phyloP scores from a whole-genome alignment of 2,797 vertebrate species.

The Phalanger gymnotis region DNA sequence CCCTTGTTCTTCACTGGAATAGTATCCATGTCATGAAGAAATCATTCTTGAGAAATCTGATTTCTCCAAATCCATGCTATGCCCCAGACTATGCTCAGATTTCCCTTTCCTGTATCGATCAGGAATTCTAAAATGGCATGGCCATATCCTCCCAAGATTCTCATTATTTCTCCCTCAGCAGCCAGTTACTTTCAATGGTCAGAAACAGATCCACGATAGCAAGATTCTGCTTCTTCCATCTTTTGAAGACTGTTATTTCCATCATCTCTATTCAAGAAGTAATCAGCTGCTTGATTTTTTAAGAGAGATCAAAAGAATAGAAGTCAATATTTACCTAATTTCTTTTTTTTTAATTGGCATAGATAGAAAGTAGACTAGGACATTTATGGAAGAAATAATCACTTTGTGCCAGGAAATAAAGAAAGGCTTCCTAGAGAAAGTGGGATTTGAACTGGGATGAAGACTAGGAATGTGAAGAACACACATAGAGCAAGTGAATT shows the following conservation, averaged over 20 bases:
- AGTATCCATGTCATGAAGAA: neutral
- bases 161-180: neutral
- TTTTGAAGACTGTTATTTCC: neutral
- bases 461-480: neutral
- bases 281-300: neutral
- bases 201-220: neutral
- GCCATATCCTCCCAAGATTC: neutral
- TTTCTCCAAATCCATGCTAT: neutral
- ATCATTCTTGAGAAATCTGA: neutral
- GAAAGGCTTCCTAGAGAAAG: neutral
- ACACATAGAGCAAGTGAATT: neutral
- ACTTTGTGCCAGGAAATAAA: neutral
- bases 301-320: neutral
- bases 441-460: neutral
- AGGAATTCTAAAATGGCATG: neutral
- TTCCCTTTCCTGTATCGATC: neutral
- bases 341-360: neutral
- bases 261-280: neutral
- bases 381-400: neutral
- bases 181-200: neutral
- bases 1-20: neutral
- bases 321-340: neutral
- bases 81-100: neutral
- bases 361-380: neutral
- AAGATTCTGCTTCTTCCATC: neutral